A percentile compares a stretch with the other conserved stretches of the same genome.
These are phyloP conservation scores for Hoplias malabaricus DNA, from an alignment of 2,113 vertebrate genomes.

Conservation along the genomic window DNA sequence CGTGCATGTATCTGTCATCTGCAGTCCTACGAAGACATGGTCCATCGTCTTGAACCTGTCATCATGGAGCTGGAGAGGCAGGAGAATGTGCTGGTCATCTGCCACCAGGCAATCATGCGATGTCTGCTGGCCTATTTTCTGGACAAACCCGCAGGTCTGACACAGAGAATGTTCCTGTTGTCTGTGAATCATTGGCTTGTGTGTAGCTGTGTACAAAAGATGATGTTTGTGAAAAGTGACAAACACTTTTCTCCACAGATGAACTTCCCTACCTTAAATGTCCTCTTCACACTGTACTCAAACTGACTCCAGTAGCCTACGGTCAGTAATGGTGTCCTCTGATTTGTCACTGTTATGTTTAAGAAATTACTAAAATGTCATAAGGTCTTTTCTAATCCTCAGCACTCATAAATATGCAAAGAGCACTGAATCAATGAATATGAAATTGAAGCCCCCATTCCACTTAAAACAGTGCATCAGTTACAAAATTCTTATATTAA, in stretches of 20 bases:
- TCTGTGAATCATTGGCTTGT: background rate
- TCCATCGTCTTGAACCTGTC: constrained; percentile 92
- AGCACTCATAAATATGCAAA: no score
- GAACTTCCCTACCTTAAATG: constrained; percentile 92
- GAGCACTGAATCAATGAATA: no score
- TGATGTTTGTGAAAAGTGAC: background rate
- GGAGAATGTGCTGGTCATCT: constrained; percentile 93
- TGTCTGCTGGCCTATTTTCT: constrained; percentile 93
- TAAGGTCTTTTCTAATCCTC: no score
- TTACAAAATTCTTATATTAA: no score
- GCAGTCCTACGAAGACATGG: constrained; percentile 94
- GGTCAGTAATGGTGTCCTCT: constrained; percentile 70
- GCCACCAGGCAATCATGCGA: constrained; percentile 94
- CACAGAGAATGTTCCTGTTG: background rate
- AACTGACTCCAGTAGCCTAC: constrained; percentile 92
- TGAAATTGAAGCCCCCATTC: no score
- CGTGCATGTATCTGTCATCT: background rate
- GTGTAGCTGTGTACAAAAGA: background rate
- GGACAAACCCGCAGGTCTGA: constrained; percentile 87
- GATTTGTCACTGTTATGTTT: background rate
- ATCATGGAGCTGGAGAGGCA: constrained; percentile 98
- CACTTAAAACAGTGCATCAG: no score
- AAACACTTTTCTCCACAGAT: constrained; percentile 66
- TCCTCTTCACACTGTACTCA: constrained; percentile 91
- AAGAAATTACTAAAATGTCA: no score